Evolutionary conservation across 2,888 invertebrate species (phyloP).

Genomic region (Ennomos erosarius): DNA sequence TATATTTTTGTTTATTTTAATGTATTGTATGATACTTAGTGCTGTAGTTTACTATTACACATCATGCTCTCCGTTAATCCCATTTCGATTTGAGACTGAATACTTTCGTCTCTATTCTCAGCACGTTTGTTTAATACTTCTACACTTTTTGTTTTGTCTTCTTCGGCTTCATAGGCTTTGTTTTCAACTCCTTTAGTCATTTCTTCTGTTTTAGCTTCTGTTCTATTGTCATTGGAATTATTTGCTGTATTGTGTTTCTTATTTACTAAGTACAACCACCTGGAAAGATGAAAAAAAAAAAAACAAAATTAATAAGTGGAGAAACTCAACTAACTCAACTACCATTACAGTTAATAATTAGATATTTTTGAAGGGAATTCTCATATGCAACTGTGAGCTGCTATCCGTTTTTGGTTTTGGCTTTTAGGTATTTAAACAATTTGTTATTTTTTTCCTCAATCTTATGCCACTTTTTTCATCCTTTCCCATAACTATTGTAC

Average conservation of each 20-base stretch:
- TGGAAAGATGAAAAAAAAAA: conserved; percentile 62
- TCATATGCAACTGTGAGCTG: too few relatives aligned
- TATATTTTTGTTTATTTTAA: too few relatives aligned
- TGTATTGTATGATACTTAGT: conserved; percentile 26
- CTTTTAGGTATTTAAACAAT: too few relatives aligned
- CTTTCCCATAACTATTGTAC: too few relatives aligned
- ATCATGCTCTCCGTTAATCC: conserved; percentile 74
- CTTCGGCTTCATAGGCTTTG: conserved; percentile 75
- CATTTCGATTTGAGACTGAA: conserved; percentile 73
- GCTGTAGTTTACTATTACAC: conserved; percentile 67
- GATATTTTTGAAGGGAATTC: too few relatives aligned
- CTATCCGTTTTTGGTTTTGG: too few relatives aligned
- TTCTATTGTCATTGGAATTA: conserved; percentile 47
- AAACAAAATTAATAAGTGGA: not conserved
- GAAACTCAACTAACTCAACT: too few relatives aligned
- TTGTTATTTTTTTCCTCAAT: too few relatives aligned
- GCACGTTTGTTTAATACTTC: conserved; percentile 38
- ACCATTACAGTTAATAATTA: too few relatives aligned
- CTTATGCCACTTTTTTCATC: too few relatives aligned
- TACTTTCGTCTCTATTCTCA: conserved; percentile 50
- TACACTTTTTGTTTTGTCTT: conserved; percentile 53
- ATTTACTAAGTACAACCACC: conserved; percentile 89
- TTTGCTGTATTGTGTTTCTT: conserved; percentile 77
- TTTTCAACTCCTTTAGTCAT: conserved; percentile 68
- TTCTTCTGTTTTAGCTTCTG: conserved; percentile 48